Percentiles rank a stretch among this genome's conserved stretches.
These are phyloP conservation scores for Strix uralensis DNA, from an alignment of 2,113 vertebrate genomes.

Conservation along the genomic window DNA sequence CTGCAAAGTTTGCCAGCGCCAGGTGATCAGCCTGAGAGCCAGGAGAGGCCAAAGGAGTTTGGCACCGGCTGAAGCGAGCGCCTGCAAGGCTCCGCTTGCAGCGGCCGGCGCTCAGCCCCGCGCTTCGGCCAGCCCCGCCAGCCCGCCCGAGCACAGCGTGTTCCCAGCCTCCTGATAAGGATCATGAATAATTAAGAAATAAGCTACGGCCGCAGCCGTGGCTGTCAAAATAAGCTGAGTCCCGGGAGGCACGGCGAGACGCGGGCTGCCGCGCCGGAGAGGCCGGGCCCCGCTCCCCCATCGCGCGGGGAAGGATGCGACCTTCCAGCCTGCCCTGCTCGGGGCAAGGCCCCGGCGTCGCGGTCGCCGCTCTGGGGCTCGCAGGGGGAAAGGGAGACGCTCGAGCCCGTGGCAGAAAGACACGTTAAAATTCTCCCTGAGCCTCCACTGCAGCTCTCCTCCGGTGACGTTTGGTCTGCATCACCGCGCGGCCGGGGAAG, in stretches of 20 bases:
- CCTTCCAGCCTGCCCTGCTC: not conserved
- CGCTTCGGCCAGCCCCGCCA: fast-evolving
- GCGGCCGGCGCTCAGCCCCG: not conserved
- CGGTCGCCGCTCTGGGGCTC: not conserved
- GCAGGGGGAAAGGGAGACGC: not conserved
- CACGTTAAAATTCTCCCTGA: slow-evolving; percentile 64
- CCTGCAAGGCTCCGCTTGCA: not conserved
- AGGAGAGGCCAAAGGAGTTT: not conserved
- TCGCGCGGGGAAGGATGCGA: not conserved
- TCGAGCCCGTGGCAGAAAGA: not conserved
- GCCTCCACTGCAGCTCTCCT: slow-evolving; percentile 57
- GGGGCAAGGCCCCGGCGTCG: not conserved
- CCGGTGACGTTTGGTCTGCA: slow-evolving; percentile 56
- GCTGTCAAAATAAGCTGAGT: not conserved
- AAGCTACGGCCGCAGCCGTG: not conserved
- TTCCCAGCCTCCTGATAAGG: not conserved
- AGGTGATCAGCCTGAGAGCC: not conserved
- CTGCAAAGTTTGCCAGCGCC: not conserved
- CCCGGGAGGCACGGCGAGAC: not conserved
- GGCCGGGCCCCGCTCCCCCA: not conserved
- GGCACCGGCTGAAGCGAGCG: not conserved
- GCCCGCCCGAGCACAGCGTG: fast-evolving
- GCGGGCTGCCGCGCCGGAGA: not conserved
- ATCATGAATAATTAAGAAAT: not conserved
- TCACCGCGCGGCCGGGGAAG: not conserved